Evolutionary conservation across 1,140 invertebrate genomes (phyloP), one percentile per base, ranked within the genome.

Genomic region (Drosophila saltans): DNA sequence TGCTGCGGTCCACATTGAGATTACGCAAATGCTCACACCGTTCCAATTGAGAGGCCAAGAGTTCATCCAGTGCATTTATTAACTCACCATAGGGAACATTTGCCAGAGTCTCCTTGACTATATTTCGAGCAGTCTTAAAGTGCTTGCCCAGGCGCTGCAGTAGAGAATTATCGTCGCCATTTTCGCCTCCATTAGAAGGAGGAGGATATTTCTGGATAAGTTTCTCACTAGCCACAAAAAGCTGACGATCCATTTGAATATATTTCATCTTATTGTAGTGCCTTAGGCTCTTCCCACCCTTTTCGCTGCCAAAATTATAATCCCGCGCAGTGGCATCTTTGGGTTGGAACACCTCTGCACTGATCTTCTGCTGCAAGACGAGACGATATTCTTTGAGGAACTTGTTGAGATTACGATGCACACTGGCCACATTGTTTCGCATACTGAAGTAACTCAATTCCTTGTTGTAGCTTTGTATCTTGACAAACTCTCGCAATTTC

Each of bases 371-470:
- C 24, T 92, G 92, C 33, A 94, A 48, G 10, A 78, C 67, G 57
- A 93, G 93, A 76, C 95, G 94, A 93, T 95, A 98, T 80, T 97
- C 95, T 80, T 96, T 96, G 2, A 98, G 95, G 78, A 96, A 96
- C 92, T 98, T 98, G 78, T 97, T 96, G 1, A 99, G 91, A 26
- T 95, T 97, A 73, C 96, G 95, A 88, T 99, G 97, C 1, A 97
- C 96, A 92, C 97, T 98, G 28, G 97, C 95, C 2, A 98, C 95
- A 3, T 96, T 96, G 75, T 97, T 95, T 76, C 97, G 98, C 7
- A 99, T 95, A n/a, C 97, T 95, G 95, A 97, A 99, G 91, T 98
- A 98, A 88, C 96, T 99, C 1, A 98, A 95, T 86, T 99, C 98
- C 75, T 95, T 93, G 89, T 97, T 98, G 96, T 98, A 99, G 39